These are phyloP conservation scores for Prunella strophiata DNA, from an alignment of 2,797 vertebrate species.

Conservation along the genomic window DNA sequence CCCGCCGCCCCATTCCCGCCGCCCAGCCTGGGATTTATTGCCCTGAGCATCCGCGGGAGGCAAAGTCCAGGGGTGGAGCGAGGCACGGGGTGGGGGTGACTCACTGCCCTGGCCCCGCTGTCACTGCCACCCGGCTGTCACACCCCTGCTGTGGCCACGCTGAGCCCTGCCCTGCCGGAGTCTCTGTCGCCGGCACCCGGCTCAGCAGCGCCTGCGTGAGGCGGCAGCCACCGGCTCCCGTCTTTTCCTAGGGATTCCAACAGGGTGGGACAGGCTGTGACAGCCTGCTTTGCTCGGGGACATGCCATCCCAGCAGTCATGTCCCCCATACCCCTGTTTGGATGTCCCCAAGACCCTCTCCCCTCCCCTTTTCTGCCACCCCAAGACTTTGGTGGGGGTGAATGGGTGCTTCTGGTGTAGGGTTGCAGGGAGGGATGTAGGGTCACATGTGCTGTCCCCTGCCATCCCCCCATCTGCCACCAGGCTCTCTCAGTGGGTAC, in stretches of 20 bases:
- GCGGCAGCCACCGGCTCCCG: accelerated
- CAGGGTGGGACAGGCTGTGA: neutral
- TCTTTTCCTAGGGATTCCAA: neutral
- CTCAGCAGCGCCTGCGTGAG: neutral
- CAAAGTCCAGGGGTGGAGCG: slow-evolving; percentile 52
- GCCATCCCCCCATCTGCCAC: neutral
- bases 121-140: neutral
- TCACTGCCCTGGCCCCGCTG: neutral
- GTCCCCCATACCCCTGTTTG: too few relatives aligned
- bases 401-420: neutral
- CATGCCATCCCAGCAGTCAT: too few relatives aligned
- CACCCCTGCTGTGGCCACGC: neutral
- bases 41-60: neutral
- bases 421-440: too few relatives aligned
- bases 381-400: accelerated
- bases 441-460: too few relatives aligned
- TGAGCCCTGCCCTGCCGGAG: neutral
- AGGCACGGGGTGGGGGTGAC: neutral
- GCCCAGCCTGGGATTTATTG: neutral
- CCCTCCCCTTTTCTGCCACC: neutral
- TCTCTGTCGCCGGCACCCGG: accelerated
- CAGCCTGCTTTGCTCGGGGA: accelerated
- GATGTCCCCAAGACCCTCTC: neutral
- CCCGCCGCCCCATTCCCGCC: accelerated
- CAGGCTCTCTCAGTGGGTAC: neutral